phyloP scores from a whole-genome alignment of 2,888 invertebrate genomes.

The Trachelus troglodyta region DNA sequence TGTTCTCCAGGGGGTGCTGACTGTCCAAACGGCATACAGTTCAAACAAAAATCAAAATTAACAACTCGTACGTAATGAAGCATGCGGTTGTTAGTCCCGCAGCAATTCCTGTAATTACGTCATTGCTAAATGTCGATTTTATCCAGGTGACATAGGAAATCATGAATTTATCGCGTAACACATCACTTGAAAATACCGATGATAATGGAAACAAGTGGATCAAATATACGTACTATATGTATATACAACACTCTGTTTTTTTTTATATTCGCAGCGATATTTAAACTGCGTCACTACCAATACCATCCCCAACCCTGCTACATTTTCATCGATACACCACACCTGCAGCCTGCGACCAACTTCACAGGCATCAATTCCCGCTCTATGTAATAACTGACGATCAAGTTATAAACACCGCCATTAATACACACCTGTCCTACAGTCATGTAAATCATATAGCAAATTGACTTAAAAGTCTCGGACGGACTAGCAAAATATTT shows the following conservation, averaged over 20 bases:
- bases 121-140: not conserved
- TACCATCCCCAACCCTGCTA: not conserved
- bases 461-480: not conserved
- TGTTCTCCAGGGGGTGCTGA: not conserved
- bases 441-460: not conserved
- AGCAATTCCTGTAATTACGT: not conserved
- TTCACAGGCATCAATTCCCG: not conserved
- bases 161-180: not conserved
- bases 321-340: not conserved
- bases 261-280: not conserved
- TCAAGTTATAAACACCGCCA: not conserved
- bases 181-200: not conserved
- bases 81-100: not conserved
- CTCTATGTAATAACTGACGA: not conserved
- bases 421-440: not conserved
- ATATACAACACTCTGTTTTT: not conserved
- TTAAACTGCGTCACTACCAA: not conserved
- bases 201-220: not conserved
- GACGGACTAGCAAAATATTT: not conserved
- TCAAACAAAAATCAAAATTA: not conserved
- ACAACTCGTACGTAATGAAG: not conserved
- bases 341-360: not conserved
- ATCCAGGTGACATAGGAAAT: not conserved
- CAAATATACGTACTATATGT: not conserved
- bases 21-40: not conserved